Percentiles rank a stretch among this genome's conserved stretches.
These are phyloP conservation scores for Andrena bicolor DNA, from an alignment of 2,888 invertebrate genomes.

Conservation along the genomic window DNA sequence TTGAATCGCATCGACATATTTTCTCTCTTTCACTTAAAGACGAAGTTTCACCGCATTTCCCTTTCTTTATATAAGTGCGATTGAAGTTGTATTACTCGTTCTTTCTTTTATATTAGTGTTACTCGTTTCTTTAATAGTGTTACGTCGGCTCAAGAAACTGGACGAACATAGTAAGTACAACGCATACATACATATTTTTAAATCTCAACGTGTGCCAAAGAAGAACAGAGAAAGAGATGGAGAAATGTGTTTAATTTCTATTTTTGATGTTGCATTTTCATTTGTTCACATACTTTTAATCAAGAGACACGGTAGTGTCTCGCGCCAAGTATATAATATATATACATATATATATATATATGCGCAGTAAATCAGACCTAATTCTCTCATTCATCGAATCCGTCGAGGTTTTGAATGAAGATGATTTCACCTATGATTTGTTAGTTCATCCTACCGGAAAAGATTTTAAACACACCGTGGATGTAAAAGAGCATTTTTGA, in stretches of 20 bases:
- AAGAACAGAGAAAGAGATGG: too few relatives aligned
- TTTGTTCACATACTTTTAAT: not conserved
- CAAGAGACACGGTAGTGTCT: too few relatives aligned
- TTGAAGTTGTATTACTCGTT: not conserved
- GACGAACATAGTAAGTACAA: constrained; percentile 63
- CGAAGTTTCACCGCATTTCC: not conserved
- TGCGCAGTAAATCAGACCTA: not conserved
- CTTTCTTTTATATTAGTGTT: constrained; percentile 39
- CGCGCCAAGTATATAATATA: too few relatives aligned
- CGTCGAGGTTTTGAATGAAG: not conserved
- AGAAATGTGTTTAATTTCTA: not conserved
- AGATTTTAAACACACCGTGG: not conserved
- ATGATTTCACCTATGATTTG: constrained; percentile 5
- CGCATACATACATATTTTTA: not conserved
- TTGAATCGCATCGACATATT: constrained; percentile 47
- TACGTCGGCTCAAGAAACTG: constrained; percentile 36
- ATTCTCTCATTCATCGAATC: not conserved
- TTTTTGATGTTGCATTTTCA: not conserved
- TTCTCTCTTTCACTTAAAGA: not conserved
- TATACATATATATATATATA: too few relatives aligned
- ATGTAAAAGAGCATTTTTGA: not conserved
- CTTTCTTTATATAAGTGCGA: constrained; percentile 1
- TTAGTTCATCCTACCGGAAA: not conserved
- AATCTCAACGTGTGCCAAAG: too few relatives aligned
- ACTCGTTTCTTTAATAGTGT: constrained; percentile 28